Evolutionary conservation across 2,113 vertebrate genomes (phyloP), one percentile per base, ranked within the genome.

Genomic region (Excalfactoria chinensis): DNA sequence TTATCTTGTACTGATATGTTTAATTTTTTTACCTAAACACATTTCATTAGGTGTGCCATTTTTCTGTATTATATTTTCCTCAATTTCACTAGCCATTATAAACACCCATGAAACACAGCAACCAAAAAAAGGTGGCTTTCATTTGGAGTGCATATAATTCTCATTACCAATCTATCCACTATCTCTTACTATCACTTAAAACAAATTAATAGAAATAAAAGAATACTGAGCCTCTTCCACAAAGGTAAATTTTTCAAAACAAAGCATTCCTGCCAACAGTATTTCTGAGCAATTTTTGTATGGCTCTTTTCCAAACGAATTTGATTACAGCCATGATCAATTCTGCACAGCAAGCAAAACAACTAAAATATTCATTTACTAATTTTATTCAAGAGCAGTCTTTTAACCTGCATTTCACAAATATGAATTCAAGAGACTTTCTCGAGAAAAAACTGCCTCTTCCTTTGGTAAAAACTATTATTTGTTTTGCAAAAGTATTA

Each of bases 121-220:
- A 26, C 48, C 48, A 13, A 53, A 53, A 70, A 68, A 71, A 43
- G 7, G 18, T 46, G 69, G 78, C 63, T 18, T 15, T 83, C 28
- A 82, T 86, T 64, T 16, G 26, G 35, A 94, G 79, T 79, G 19
- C 34, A 28, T 23, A 13, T 7, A 58, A 88, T 84, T 93, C 88
- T 84, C 59, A 43, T 82, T 84, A 84, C 53, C 71, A 68, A 90
- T 84, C 89, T 84, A 81, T 87, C 85, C 95, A 71, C 48, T 81
- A 93, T 91, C 83, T 86, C 93, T 67, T 66, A 51, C 93, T 87
- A 95, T 76, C 81, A 94, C 89, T 96, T 96, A 95, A 94, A 91
- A 76, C 23, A 90, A 94, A 49, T 32, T 37, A 95, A 93, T 59
- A 88, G 78, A 93, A 41, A 22, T 23, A 3, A 73, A 68, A 91